Evolutionary conservation across 2,888 invertebrate genomes (phyloP).

Genomic region (Minunthozetes semirufus): DNA sequence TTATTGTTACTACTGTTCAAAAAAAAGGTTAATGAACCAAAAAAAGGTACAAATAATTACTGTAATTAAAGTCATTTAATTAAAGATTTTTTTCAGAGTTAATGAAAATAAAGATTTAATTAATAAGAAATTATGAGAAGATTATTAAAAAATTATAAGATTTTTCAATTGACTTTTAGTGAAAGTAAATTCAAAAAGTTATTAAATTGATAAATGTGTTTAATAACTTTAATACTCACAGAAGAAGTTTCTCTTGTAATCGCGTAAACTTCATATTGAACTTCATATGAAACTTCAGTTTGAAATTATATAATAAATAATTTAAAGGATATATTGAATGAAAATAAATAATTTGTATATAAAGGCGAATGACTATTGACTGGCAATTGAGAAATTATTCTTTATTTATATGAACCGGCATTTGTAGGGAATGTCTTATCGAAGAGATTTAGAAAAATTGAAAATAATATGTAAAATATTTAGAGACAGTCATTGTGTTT

Average conservation of each 20-base stretch:
- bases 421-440: conserved; percentile 17
- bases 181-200: not conserved
- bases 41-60: too few species aligned
- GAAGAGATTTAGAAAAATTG: not conserved
- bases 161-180: not conserved
- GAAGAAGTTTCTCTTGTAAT: conserved; percentile 17
- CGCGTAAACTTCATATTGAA: conserved; percentile 2
- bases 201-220: not conserved
- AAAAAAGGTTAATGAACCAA: too few species aligned
- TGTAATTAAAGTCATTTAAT: too few species aligned
- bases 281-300: not conserved
- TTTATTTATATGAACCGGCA: conserved; percentile 3
- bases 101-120: too few species aligned
- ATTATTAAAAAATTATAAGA: too few species aligned
- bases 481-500: not conserved
- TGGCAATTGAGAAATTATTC: not conserved
- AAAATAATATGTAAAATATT: not conserved
- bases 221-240: not conserved
- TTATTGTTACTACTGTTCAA: too few species aligned
- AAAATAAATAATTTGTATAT: not conserved
- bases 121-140: too few species aligned
- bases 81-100: too few species aligned
- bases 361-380: not conserved
- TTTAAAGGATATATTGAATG: not conserved
- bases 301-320: not conserved